Conservation (phyloP, 2,888 invertebrate species). For the Anaspis maculata region DNA sequence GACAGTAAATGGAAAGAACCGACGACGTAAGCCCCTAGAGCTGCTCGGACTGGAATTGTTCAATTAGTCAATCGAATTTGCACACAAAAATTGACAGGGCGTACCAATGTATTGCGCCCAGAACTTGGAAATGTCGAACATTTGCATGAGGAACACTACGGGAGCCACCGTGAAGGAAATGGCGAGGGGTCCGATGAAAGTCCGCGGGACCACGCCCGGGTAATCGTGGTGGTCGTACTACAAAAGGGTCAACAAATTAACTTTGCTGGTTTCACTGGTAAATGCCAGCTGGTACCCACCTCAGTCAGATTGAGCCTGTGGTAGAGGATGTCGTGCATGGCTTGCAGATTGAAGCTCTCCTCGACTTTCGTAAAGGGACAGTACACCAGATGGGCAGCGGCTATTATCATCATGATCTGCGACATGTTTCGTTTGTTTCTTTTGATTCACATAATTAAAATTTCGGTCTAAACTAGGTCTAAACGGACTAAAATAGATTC, state of each 20-base stretch:
- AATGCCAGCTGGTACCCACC: slow-evolving; percentile 46
- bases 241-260: too few relatives aligned
- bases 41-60: slow-evolving; percentile 71
- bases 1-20: slow-evolving; percentile 65
- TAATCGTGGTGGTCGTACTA: slow-evolving; percentile 98
- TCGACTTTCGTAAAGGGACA: slow-evolving; percentile 99
- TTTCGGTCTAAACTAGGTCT: too few relatives aligned
- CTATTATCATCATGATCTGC: slow-evolving; percentile 64
- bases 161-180: slow-evolving; percentile 75
- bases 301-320: slow-evolving; percentile 73
- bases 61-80: too few relatives aligned
- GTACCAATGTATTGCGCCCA: slow-evolving; percentile 83
- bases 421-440: slow-evolving; percentile 49
- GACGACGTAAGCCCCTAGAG: slow-evolving; percentile 69
- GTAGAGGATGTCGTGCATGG: slow-evolving; percentile 93
- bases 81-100: too few relatives aligned
- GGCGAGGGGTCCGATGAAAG: slow-evolving; percentile 85
- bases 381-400: slow-evolving; percentile 69
- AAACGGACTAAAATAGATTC: too few relatives aligned
- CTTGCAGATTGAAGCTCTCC: slow-evolving; percentile 98
- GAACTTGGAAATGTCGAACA: slow-evolving; percentile 71
- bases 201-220: slow-evolving; percentile 95
- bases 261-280: background rate
- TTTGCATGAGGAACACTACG: slow-evolving; percentile 56
- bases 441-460: slow-evolving; percentile 28